phyloP scores from a whole-genome alignment of 2,888 invertebrate species.

The Colletes collaris region DNA sequence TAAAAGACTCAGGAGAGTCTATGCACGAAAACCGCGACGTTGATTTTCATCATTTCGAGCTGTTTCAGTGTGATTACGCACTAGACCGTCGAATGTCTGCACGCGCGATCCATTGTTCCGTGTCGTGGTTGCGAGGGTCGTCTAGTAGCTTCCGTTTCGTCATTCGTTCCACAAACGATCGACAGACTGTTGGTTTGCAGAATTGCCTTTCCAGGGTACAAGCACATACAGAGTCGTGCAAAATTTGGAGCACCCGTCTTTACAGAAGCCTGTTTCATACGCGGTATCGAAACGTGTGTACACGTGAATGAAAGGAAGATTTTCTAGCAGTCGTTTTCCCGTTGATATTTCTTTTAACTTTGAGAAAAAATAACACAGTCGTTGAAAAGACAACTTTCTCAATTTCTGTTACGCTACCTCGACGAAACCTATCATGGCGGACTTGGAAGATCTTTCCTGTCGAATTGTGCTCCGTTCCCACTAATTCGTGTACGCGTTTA shows the following conservation, averaged over 20 bases:
- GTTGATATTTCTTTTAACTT: too few species aligned
- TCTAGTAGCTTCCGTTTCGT: background rate
- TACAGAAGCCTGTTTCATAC: too few species aligned
- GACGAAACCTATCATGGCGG: conserved; percentile 35
- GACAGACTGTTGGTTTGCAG: too few species aligned
- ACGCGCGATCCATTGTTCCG: background rate
- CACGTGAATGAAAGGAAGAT: too few species aligned
- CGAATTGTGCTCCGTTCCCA: too few species aligned
- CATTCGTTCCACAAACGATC: background rate
- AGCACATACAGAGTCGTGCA: too few species aligned
- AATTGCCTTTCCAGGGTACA: background rate
- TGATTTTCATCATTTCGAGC: conserved; percentile 1
- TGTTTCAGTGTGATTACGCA: background rate
- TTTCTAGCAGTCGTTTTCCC: too few species aligned
- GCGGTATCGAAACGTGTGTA: too few species aligned
- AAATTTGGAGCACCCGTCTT: too few species aligned
- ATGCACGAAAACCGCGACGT: background rate
- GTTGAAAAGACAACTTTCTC: background rate
- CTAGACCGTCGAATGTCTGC: conserved; percentile 1
- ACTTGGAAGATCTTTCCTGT: conserved; percentile 30
- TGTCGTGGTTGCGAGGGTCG: too few species aligned
- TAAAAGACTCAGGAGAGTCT: background rate
- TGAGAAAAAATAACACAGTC: too few species aligned
- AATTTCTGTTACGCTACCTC: background rate
- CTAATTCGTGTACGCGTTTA: too few species aligned